phyloP scores from a whole-genome alignment of 2,888 invertebrate genomes.

The Tiphia femorata region DNA sequence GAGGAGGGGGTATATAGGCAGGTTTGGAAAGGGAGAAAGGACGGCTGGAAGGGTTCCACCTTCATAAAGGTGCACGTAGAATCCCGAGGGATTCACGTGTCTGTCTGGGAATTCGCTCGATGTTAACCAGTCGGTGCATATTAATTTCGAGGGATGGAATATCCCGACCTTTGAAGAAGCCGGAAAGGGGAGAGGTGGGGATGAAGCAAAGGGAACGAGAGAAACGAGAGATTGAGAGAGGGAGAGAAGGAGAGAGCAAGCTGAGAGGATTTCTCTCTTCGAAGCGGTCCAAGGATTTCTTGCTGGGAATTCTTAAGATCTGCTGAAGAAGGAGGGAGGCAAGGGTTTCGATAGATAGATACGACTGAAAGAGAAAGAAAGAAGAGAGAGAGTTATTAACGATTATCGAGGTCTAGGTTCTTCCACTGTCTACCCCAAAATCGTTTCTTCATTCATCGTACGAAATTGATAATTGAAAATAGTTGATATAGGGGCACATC shows the following conservation, averaged over 20 bases:
- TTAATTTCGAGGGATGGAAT: conserved; percentile 52
- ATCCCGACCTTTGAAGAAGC: conserved; percentile 51
- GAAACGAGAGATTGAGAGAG: neutral
- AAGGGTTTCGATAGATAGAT: conserved; percentile 22
- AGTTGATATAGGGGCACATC: too few relatives aligned
- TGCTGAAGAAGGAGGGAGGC: too few relatives aligned
- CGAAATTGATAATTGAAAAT: too few relatives aligned
- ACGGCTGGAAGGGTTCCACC: conserved; percentile 19
- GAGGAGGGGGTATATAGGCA: too few relatives aligned
- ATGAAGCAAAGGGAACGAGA: neutral
- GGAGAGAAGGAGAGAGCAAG: conserved; percentile 5
- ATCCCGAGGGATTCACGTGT: conserved; percentile 41
- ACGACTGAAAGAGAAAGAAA: neutral
- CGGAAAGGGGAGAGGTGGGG: conserved; percentile 13
- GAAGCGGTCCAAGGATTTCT: conserved; percentile 40
- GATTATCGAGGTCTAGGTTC: conserved; percentile 48
- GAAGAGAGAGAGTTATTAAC: conserved; percentile 46
- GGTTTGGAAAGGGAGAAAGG: conserved; percentile 21
- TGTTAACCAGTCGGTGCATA: conserved; percentile 54
- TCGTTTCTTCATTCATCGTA: too few relatives aligned
- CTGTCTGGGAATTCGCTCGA: conserved; percentile 50
- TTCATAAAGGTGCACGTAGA: conserved; percentile 39
- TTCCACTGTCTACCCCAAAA: neutral
- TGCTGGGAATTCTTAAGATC: conserved; percentile 45
- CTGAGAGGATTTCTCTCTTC: conserved; percentile 23